These are phyloP conservation scores for Oscheius sp. DNA, from an alignment of 2,888 invertebrate species.

Conservation along the genomic window DNA sequence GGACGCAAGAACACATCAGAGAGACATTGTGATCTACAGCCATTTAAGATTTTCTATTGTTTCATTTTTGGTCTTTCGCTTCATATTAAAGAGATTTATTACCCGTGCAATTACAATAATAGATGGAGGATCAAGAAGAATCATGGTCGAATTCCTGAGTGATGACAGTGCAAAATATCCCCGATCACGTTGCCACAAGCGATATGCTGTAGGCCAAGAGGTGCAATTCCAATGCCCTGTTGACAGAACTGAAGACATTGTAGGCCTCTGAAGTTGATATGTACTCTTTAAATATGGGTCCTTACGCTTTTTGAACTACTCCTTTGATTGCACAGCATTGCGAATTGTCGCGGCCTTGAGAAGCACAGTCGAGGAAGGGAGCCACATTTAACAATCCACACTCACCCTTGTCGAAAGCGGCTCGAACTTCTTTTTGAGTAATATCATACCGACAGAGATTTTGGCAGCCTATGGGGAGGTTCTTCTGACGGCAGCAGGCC, in stretches of 20 bases:
- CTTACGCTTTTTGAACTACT: constrained; percentile 62
- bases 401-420: constrained; percentile 67
- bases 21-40: constrained; percentile 23
- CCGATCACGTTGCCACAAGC: constrained; percentile 66
- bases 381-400: constrained; percentile 70
- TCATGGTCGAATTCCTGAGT: constrained; percentile 58
- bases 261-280: constrained; percentile 59
- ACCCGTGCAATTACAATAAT: not conserved
- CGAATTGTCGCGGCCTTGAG: constrained; percentile 66
- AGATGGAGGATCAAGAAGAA: not conserved
- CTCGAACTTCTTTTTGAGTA: constrained; percentile 66
- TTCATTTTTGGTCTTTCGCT: constrained; percentile 5
- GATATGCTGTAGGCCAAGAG: constrained; percentile 69
- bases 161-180: constrained; percentile 69
- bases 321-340: constrained; percentile 65
- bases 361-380: constrained; percentile 70
- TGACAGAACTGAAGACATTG: constrained; percentile 71
- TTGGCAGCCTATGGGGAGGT: constrained; percentile 67
- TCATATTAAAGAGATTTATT: constrained; percentile 18
- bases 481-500: constrained; percentile 63
- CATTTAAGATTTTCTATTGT: constrained; percentile 12
- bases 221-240: constrained; percentile 55
- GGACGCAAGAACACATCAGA: constrained; percentile 30
- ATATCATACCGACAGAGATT: constrained; percentile 69
- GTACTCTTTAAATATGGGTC: not conserved